phyloP scores from a whole-genome alignment of 2,888 invertebrate species.

The Linyphia triangularis region DNA sequence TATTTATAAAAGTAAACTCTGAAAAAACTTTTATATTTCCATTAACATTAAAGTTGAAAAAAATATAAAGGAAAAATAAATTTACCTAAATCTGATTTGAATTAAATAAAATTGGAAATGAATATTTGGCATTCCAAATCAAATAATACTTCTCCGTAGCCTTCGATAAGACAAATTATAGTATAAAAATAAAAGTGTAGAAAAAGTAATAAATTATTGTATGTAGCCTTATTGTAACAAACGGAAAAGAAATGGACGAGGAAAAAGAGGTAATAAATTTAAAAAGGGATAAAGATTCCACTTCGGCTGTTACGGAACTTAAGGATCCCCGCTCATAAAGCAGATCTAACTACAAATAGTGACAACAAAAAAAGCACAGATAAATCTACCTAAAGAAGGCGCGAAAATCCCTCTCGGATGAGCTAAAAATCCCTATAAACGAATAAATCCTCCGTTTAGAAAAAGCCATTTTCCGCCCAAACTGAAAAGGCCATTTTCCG shows the following conservation, averaged over 20 bases:
- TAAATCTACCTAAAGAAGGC: background rate
- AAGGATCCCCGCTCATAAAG: background rate
- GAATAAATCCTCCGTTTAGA: background rate
- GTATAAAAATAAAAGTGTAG: background rate
- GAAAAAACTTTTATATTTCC: too few relatives aligned
- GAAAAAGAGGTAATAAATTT: background rate
- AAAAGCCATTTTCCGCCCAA: conserved; percentile 11
- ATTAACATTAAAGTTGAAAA: too few relatives aligned
- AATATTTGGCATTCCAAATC: background rate
- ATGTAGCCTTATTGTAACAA: conserved; percentile 5
- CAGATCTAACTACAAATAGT: background rate
- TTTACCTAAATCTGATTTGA: too few relatives aligned
- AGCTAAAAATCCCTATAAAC: background rate
- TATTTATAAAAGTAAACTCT: too few relatives aligned
- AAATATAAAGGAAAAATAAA: too few relatives aligned
- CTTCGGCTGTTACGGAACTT: background rate
- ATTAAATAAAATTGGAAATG: too few relatives aligned
- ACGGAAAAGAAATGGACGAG: background rate
- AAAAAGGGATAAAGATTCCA: background rate
- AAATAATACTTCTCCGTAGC: too few relatives aligned
- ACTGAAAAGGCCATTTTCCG: background rate
- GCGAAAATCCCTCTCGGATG: too few relatives aligned
- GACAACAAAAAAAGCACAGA: background rate
- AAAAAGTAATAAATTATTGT: background rate
- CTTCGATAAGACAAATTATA: too few relatives aligned